phyloP scores from a whole-genome alignment of 1,140 invertebrate species.

The Aleiodes sp. region DNA sequence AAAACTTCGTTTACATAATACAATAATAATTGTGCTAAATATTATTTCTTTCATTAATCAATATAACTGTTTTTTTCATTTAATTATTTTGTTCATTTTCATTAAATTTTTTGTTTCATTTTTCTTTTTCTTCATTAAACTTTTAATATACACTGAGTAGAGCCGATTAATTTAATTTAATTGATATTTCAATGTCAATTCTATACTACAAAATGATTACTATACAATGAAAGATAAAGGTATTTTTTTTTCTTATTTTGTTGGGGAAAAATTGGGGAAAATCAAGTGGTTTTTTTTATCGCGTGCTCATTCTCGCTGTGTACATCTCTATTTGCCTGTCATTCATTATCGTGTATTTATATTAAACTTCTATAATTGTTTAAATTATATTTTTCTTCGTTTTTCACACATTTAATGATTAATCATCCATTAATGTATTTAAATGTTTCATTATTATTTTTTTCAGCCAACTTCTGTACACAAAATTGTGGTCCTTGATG shows the following conservation, averaged over 20 bases:
- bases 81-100: background rate
- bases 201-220: constrained; percentile 60
- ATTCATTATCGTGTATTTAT: background rate
- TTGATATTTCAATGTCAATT: constrained; percentile 59
- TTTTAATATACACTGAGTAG: constrained; percentile 53
- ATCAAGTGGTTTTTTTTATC: background rate
- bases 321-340: constrained; percentile 44
- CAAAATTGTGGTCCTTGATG: background rate
- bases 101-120: background rate
- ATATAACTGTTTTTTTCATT: constrained; percentile 17
- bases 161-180: constrained; percentile 57
- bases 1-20: constrained; percentile 40
- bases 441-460: constrained; percentile 25
- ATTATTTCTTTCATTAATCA: constrained; percentile 29
- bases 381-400: background rate
- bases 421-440: background rate
- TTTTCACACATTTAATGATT: background rate
- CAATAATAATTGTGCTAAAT: constrained; percentile 56
- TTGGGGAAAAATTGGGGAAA: too few relatives aligned
- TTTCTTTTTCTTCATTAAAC: background rate
- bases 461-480: background rate
- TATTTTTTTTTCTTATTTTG: constrained; percentile 33
- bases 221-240: constrained; percentile 62
- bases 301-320: constrained; percentile 36
- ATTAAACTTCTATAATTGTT: background rate